phyloP scores from a whole-genome alignment of 37 sponge, comb jelly and placozoan genomes.

The Oscarella lobularis region DNA sequence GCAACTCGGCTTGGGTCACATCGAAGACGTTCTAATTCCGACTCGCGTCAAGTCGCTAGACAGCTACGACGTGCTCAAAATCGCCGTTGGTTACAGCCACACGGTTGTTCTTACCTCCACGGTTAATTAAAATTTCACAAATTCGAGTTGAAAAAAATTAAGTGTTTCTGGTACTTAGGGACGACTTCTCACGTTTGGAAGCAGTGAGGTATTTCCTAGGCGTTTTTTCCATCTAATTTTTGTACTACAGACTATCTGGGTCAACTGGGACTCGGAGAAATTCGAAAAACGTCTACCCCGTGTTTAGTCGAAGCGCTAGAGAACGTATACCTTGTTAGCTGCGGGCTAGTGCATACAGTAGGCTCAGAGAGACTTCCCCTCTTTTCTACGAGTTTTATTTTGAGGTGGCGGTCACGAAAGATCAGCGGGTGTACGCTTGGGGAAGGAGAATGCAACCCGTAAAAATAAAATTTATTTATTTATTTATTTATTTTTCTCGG shows the following conservation, averaged over 20 bases:
- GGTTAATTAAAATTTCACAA: slow-evolving; percentile 11
- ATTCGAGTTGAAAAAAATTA: no score
- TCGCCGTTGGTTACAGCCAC: slow-evolving; percentile 65
- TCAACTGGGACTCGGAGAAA: slow-evolving; percentile 3
- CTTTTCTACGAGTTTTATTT: not conserved
- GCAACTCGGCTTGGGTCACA: slow-evolving; percentile 46
- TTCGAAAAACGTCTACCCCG: not conserved
- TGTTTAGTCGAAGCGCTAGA: not conserved
- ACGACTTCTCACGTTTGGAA: slow-evolving; percentile 1
- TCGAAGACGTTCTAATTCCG: slow-evolving; percentile 41
- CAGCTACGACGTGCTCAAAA: slow-evolving; percentile 14
- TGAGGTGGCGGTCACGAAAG: not conserved
- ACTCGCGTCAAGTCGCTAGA: slow-evolving; percentile 37
- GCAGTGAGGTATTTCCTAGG: no score
- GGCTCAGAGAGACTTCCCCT: no score
- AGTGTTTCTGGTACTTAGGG: not conserved
- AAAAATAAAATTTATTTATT: not conserved
- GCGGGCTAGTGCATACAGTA: not conserved
- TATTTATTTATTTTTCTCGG: not conserved
- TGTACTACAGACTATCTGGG: not conserved
- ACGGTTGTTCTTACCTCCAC: slow-evolving; percentile 37
- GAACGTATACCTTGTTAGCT: not conserved
- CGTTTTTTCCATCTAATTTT: not conserved
- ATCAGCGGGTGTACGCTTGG: not conserved
- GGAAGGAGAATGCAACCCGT: not conserved